Percentiles rank a stretch among this genome's conserved stretches.
Evolutionary conservation across 2,113 vertebrate genomes (phyloP).

Genomic region (Drymodes brunneopygia): DNA sequence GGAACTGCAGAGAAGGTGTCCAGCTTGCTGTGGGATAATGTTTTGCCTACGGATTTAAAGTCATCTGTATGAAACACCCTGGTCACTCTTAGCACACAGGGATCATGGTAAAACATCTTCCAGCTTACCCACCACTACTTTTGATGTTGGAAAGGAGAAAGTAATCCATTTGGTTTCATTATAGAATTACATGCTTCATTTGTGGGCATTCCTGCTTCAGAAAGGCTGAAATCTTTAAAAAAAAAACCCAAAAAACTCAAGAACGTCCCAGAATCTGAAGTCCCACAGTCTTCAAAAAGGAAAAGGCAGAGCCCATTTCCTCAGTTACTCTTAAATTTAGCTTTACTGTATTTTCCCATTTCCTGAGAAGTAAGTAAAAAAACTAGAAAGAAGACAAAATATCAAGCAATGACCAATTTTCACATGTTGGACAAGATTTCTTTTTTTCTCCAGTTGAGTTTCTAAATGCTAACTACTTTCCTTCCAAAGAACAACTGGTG

Average conservation of each 20-base stretch:
- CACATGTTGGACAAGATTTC: background rate
- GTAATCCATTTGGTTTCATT: background rate
- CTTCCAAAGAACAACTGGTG: background rate
- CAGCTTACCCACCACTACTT: background rate
- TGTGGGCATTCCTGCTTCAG: background rate
- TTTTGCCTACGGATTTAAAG: background rate
- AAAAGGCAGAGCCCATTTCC: background rate
- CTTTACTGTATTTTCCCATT: background rate
- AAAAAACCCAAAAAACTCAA: background rate
- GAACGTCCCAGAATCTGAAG: background rate
- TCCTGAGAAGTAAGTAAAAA: background rate
- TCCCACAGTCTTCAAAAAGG: background rate
- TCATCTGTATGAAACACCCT: background rate
- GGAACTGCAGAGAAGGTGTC: background rate
- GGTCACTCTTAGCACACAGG: background rate
- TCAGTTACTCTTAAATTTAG: background rate
- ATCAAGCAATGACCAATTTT: background rate
- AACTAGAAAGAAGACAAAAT: background rate
- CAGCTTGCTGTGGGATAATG: background rate
- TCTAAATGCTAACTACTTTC: background rate
- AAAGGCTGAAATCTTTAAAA: background rate
- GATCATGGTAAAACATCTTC: background rate
- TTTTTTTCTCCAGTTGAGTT: background rate
- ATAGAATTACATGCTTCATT: background rate
- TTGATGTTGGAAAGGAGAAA: background rate